Base-by-base conservation (phyloP, 2,888 invertebrate species). In the Clusia tigrina region DNA sequence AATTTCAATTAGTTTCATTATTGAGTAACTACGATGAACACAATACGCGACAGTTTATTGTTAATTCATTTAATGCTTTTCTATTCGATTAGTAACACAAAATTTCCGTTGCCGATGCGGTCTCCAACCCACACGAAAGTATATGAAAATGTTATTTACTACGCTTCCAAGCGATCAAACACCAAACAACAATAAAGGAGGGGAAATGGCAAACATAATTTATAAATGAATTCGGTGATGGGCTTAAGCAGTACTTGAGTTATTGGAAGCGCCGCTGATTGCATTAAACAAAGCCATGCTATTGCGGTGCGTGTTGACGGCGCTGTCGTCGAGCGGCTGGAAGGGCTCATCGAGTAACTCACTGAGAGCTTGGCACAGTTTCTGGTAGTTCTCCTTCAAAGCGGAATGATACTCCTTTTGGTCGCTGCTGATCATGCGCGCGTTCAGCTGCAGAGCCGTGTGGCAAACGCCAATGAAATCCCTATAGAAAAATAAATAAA, bases 321-420 rank as follows among this genome's bases (percentile, higher is more conserved):
- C 71, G 63, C 79, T 78, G 22, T 84, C 82, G 54, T 84, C 82
- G 53, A 82, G 73, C 60, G 83, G 82, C 54, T 87, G 83, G 54
- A 93, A 84, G 0, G 91, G 88, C 77, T 93, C 93, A 0, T 91
- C 91, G 66, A 94, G 86, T 68, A 94, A 84, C 37, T 87, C 86
- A 52, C 92, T 89, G 32, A 96, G 85, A 12, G 91, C 91, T 62
- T 89, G 88, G 74, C 94, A 93, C 58, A 96, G 86, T 75, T 95
- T 94, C 77, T 91, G 90, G 85, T 93, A 96, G 84, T 95, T 96
- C 51, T 90, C 87, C 72, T 92, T 90, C 37, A 97, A 85, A 5
- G 92, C 93, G 78, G 93, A 93, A 78, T 98, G 98, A 81, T 98
- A 98, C 71, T 96, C 93, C 57, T 90, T 89, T 82, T 97, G 97